Percentiles rank a stretch among this genome's conserved stretches.
Evolutionary conservation across 1,140 invertebrate species (phyloP).

Genomic region (Coboldia fuscipes): DNA sequence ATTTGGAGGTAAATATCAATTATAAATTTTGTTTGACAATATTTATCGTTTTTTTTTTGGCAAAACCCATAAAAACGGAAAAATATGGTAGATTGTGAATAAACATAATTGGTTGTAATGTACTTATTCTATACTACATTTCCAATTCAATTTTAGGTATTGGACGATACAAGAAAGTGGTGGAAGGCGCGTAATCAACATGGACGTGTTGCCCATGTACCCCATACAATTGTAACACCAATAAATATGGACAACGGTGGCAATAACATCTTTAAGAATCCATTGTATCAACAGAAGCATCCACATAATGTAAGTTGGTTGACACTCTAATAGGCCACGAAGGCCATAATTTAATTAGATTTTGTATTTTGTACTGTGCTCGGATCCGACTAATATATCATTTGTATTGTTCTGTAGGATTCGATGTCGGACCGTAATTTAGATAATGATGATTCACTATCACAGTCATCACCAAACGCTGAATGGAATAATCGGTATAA

Average conservation of each 20-base stretch:
- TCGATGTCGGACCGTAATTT: not conserved
- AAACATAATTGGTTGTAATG: no score
- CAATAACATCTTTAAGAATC: slow-evolving; percentile 46
- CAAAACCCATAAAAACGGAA: not conserved
- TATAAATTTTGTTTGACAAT: not conserved
- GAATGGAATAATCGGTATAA: slow-evolving; percentile 72
- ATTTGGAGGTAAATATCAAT: slow-evolving; percentile 52
- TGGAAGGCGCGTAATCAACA: slow-evolving; percentile 89
- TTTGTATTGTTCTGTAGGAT: not conserved
- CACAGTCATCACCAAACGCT: slow-evolving; percentile 27
- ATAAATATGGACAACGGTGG: slow-evolving; percentile 20
- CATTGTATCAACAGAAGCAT: slow-evolving; percentile 31
- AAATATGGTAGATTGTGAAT: not conserved
- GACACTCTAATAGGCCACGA: no score
- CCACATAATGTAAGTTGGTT: slow-evolving; percentile 5
- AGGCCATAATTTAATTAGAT: no score
- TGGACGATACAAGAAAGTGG: slow-evolving; percentile 93
- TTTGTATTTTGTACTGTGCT: no score
- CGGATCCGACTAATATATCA: no score
- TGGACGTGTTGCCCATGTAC: slow-evolving; percentile 81
- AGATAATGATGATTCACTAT: slow-evolving; percentile 22
- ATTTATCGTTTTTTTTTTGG: not conserved
- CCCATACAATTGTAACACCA: slow-evolving; percentile 87
- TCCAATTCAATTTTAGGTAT: slow-evolving; percentile 32
- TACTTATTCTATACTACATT: no score